These are phyloP conservation scores for Chaenogobius annularis DNA, from an alignment of 2,113 vertebrate species.

Conservation along the genomic window DNA sequence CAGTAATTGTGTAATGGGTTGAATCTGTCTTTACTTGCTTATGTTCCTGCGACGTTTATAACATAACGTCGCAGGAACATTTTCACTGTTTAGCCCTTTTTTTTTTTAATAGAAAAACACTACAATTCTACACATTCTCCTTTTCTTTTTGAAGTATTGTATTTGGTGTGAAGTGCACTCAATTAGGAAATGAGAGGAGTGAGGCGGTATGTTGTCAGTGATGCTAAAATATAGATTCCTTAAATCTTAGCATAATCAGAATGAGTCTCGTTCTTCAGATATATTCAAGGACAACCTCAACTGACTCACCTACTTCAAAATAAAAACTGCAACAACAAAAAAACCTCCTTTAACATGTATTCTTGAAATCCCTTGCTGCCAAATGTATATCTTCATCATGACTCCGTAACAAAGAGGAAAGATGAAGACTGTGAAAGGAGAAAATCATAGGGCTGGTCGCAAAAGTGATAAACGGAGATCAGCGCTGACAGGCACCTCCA, in stretches of 20 bases:
- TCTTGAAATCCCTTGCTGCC: slow-evolving; percentile 16
- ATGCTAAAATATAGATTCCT: not conserved
- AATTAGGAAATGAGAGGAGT: too few relatives aligned
- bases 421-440: not conserved
- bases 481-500: slow-evolving; percentile 39
- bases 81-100: too few relatives aligned
- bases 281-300: not conserved
- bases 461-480: slow-evolving; percentile 42
- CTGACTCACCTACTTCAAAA: not conserved
- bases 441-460: slow-evolving; percentile 20
- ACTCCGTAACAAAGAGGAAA: slow-evolving; percentile 14
- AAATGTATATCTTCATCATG: slow-evolving; percentile 36
- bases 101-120: too few relatives aligned
- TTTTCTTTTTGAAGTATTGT: not conserved
- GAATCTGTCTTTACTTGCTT: not conserved
- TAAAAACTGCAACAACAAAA: not conserved
- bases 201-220: not conserved
- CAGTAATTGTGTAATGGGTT: not conserved
- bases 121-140: too few relatives aligned
- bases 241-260: not conserved
- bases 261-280: not conserved
- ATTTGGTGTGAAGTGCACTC: not conserved
- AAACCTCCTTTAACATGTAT: not conserved
- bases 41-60: too few relatives aligned
- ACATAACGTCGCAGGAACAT: too few relatives aligned